Conservation (phyloP, 2,888 invertebrate genomes). For the Panopea generosa region DNA sequence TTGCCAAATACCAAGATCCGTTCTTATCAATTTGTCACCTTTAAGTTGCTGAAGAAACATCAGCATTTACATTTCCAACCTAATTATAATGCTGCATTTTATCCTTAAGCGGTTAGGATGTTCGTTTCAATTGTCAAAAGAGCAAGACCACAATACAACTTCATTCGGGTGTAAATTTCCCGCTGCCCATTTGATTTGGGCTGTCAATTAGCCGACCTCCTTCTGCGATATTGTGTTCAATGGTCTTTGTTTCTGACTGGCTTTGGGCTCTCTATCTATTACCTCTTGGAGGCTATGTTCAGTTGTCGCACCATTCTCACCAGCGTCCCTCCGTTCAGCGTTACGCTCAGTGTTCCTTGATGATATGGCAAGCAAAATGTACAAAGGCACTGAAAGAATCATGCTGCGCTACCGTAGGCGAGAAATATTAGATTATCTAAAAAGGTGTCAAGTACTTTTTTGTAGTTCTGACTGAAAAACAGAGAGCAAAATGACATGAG, state of each 20-base stretch:
- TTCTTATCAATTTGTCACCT: slow-evolving; percentile 35
- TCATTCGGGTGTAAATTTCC: slow-evolving; percentile 63
- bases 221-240: slow-evolving; percentile 51
- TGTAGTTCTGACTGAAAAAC: neutral
- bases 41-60: slow-evolving; percentile 23
- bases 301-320: slow-evolving; percentile 7
- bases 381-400: slow-evolving; percentile 25
- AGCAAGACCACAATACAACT: slow-evolving; percentile 52
- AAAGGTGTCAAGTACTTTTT: slow-evolving; percentile 36
- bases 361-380: slow-evolving; percentile 9
- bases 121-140: slow-evolving; percentile 62
- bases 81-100: slow-evolving; percentile 36
- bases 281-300: slow-evolving; percentile 5
- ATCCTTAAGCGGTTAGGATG: slow-evolving; percentile 49
- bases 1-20: slow-evolving; percentile 20
- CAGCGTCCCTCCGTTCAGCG: neutral
- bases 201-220: slow-evolving; percentile 60
- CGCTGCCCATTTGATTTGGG: slow-evolving; percentile 60
- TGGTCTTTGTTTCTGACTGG: slow-evolving; percentile 41
- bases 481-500: slow-evolving; percentile 1
- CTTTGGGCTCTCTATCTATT: slow-evolving; percentile 16
- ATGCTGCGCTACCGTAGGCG: slow-evolving; percentile 20
- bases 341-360: slow-evolving; percentile 3
- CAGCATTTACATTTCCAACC: slow-evolving; percentile 46
- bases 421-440: slow-evolving; percentile 25